Conservation (phyloP, 2,113 vertebrate species). For the Gyps fulvus region DNA sequence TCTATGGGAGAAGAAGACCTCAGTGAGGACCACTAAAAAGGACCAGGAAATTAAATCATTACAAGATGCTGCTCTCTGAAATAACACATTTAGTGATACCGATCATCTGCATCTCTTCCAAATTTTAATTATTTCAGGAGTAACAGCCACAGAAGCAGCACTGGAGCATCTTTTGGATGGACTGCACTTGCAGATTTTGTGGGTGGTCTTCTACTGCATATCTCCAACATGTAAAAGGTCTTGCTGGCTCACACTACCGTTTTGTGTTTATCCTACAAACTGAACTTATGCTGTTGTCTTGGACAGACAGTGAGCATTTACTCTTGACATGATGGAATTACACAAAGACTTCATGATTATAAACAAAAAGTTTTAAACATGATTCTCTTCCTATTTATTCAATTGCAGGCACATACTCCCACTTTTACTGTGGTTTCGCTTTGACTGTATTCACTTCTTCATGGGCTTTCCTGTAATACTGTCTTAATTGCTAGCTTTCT, state of each 20-base stretch:
- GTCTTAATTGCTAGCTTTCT: not conserved
- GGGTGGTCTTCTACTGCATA: not conserved
- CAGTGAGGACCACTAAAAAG: not conserved
- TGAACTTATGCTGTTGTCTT: not conserved
- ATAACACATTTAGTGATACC: not conserved
- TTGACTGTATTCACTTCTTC: not conserved
- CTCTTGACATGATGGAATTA: not conserved
- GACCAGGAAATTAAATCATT: not conserved
- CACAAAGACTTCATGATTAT: not conserved
- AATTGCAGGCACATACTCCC: not conserved
- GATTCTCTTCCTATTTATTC: not conserved
- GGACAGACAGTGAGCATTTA: not conserved
- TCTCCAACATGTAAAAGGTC: not conserved
- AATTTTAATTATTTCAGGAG: not conserved
- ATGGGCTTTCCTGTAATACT: not conserved
- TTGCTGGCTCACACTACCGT: not conserved
- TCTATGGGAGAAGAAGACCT: not conserved
- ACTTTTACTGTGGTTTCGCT: not conserved
- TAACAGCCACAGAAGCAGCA: not conserved
- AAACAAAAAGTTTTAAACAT: not conserved
- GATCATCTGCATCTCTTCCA: not conserved
- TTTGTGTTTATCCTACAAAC: not conserved
- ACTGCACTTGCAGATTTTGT: not conserved
- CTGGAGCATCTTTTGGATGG: not conserved
- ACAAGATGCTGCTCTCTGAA: not conserved